Evolutionary conservation across 2,113 vertebrate genomes (phyloP), one percentile per base, ranked within the genome.

Genomic region (Ptychochromis oligacanthus): DNA sequence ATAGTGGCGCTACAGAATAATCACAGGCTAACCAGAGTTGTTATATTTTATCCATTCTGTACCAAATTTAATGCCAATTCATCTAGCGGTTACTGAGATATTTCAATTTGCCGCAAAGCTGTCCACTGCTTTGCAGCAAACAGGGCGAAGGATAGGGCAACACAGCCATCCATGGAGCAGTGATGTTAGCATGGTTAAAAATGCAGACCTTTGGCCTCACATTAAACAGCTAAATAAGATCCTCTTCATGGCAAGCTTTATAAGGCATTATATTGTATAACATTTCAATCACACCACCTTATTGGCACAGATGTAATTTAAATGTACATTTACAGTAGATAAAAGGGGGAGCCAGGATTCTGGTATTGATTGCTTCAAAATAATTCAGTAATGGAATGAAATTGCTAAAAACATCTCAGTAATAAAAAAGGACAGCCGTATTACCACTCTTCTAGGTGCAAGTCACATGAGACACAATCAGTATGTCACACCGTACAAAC

Each of bases 321-420:
- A 36, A 36, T 6, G 2, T 36, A 36, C 36, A 36, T 36, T 36
- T 36, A 36, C 36, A 36, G 36, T 36, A 8, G 56, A 58, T 34
- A 36, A 54, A 61, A 70, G 20, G 40, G 13, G 60, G 67, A 24
- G 12, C 14, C 56, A 31, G 38, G 10, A 52, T 38, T 60, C 40
- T 9, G 6, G 4, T 56, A 77, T 40, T 3, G 72, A 84, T 72
- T 46, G 58, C 75, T 67, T 65, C 18, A 76, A 80, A 84, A 78
- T 40, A 77, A 75, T 26, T 9, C 11, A 75, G 43, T 57, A 65
- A 76, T 24, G 58, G 46, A 77, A 49, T 4, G 5, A 20, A 80
- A 72, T n/a, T 46, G 38, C 80, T 72, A 65, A n/a, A 49, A 64
- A 61, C 49, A 67, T 49, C 17, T 31, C 49, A 15, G 58, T 52